phyloP scores from a whole-genome alignment of 2,797 vertebrate species.

The Diplodus puntazzo region DNA sequence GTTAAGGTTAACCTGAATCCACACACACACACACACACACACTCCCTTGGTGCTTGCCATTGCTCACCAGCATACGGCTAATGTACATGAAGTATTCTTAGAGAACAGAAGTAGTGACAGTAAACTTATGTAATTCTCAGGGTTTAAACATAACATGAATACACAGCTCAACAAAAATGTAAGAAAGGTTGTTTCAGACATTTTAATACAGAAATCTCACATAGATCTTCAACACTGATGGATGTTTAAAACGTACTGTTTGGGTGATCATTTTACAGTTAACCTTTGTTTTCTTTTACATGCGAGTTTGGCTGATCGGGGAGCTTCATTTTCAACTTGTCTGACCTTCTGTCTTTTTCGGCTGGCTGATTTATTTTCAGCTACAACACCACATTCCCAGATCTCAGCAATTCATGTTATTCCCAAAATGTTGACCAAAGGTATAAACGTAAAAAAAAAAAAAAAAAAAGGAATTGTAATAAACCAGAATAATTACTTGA shows the following conservation, averaged over 20 bases:
- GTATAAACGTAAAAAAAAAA: background rate
- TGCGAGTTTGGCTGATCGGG: background rate
- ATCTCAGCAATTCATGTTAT: background rate
- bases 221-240: background rate
- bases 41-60: too few species aligned
- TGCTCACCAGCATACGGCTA: too few species aligned
- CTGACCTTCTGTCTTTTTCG: background rate
- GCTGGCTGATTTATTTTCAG: background rate
- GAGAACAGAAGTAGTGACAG: too few species aligned
- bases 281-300: background rate
- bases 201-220: too few species aligned
- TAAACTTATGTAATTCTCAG: too few species aligned
- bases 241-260: background rate
- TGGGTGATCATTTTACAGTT: background rate
- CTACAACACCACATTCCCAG: background rate
- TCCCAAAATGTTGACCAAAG: background rate
- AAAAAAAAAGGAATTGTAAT: background rate
- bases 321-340: background rate
- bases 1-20: too few species aligned
- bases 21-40: too few species aligned
- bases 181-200: too few species aligned
- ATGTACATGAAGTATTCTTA: too few species aligned
- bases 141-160: too few species aligned
- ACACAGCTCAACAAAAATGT: too few species aligned
- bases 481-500: background rate